Evolutionary conservation across 2,888 invertebrate genomes (phyloP).

Genomic region (Tortricodes alternella): DNA sequence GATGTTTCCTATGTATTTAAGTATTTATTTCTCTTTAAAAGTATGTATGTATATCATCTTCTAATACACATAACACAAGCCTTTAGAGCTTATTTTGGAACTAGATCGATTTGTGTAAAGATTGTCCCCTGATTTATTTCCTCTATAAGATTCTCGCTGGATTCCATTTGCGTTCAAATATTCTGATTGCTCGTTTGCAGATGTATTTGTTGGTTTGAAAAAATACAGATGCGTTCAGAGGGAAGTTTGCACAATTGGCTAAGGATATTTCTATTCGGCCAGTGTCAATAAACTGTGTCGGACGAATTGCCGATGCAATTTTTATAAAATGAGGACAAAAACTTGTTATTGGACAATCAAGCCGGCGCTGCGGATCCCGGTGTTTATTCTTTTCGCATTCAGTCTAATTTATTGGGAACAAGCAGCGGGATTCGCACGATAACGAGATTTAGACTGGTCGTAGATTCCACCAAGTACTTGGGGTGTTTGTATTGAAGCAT

Average conservation of each 20-base stretch:
- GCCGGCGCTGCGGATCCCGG: slow-evolving; percentile 34
- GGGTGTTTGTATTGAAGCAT: background rate
- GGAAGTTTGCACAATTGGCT: slow-evolving; percentile 1
- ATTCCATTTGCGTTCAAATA: slow-evolving; percentile 2
- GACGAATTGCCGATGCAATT: slow-evolving; percentile 45
- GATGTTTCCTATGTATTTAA: too few relatives aligned
- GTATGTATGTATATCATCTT: too few relatives aligned
- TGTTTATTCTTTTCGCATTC: slow-evolving; percentile 44
- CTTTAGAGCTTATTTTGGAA: too few relatives aligned
- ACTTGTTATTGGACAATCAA: slow-evolving; percentile 45
- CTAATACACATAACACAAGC: too few relatives aligned
- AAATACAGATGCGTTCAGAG: background rate
- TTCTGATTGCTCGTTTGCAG: background rate
- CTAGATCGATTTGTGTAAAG: too few relatives aligned
- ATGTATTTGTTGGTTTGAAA: background rate
- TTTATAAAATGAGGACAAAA: slow-evolving; percentile 47
- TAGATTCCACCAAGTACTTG: slow-evolving; percentile 8
- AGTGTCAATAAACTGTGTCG: slow-evolving; percentile 41
- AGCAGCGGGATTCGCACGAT: slow-evolving; percentile 26
- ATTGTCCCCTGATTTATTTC: too few relatives aligned
- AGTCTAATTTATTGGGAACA: slow-evolving; percentile 37
- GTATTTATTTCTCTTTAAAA: too few relatives aligned
- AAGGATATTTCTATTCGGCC: slow-evolving; percentile 26
- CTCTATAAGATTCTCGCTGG: background rate
- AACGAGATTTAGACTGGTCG: slow-evolving; percentile 23